Percentiles rank a stretch among this genome's conserved stretches.
These are phyloP conservation scores for Eupithecia insigniata DNA, from an alignment of 2,888 invertebrate species.

Conservation along the genomic window DNA sequence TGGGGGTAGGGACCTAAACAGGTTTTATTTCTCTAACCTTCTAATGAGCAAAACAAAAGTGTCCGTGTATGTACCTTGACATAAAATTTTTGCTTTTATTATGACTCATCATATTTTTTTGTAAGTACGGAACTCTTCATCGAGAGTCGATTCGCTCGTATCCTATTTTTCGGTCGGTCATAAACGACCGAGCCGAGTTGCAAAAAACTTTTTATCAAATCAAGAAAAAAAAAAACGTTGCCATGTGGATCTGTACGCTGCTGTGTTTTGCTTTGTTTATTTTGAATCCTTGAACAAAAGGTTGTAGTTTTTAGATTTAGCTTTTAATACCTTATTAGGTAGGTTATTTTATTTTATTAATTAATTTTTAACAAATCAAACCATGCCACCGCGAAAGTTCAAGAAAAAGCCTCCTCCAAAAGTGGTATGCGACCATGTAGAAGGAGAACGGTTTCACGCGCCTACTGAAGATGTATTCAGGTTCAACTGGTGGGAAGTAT, in stretches of 20 bases:
- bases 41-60: too few species aligned
- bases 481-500: conserved; percentile 73
- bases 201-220: background rate
- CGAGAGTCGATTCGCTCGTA: too few species aligned
- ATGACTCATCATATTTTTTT: too few species aligned
- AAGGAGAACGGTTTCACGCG: conserved; percentile 62
- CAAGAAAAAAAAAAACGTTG: background rate
- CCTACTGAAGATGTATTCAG: conserved; percentile 62
- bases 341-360: background rate
- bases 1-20: too few species aligned
- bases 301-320: background rate
- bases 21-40: too few species aligned
- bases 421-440: conserved; percentile 57
- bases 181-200: too few species aligned
- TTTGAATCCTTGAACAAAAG: background rate
- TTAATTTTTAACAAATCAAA: background rate
- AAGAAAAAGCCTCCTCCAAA: conserved; percentile 45
- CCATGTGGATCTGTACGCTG: background rate
- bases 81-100: too few species aligned
- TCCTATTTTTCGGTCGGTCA: too few species aligned
- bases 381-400: conserved; percentile 58
- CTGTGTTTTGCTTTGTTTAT: conserved; percentile 1
- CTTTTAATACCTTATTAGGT: background rate
- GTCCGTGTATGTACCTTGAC: too few species aligned
- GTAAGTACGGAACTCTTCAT: too few species aligned